A percentile compares a stretch with the other conserved stretches of the same genome.
Evolutionary conservation across 2,113 vertebrate genomes (phyloP).

Genomic region (Paraplagusia blochii): DNA sequence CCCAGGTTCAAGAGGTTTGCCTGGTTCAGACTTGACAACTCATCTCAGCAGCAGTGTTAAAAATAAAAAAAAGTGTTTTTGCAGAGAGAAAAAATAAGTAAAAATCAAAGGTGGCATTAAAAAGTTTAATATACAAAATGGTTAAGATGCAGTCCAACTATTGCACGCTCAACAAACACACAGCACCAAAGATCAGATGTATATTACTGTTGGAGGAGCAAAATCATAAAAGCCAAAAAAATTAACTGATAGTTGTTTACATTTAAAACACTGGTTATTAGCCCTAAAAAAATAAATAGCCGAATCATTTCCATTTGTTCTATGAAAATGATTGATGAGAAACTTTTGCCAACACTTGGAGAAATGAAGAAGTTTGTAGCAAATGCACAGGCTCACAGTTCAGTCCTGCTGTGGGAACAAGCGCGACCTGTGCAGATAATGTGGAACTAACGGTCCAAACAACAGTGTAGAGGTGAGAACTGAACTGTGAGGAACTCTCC

Average conservation of each 20-base stretch:
- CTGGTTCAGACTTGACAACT: too few species aligned
- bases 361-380: neutral
- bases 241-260: slow-evolving; percentile 15
- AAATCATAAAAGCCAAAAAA: slow-evolving; percentile 14
- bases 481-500: neutral
- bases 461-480: slow-evolving; percentile 16
- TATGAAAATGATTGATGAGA: slow-evolving; percentile 6
- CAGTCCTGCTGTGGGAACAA: slow-evolving; percentile 16
- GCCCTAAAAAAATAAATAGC: slow-evolving; percentile 8
- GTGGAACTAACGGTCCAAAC: slow-evolving; percentile 41
- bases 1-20: too few species aligned
- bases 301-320: neutral
- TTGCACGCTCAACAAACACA: neutral
- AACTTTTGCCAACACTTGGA: slow-evolving; percentile 7
- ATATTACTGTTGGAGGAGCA: slow-evolving; percentile 27
- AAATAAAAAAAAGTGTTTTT: too few species aligned
- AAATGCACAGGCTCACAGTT: slow-evolving; percentile 22
- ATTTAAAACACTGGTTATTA: slow-evolving; percentile 55
- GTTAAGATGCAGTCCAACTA: slow-evolving; percentile 3
- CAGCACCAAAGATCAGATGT: slow-evolving; percentile 26
- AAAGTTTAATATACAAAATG: neutral
- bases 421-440: slow-evolving; percentile 52
- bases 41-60: too few species aligned
- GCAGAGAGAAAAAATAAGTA: too few species aligned
- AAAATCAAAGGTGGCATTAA: slow-evolving; percentile 6